A percentile compares a stretch with the other conserved stretches of the same genome.
These are phyloP conservation scores for Trematomus bernacchii DNA, from an alignment of 2,797 vertebrate species.

Conservation along the genomic window DNA sequence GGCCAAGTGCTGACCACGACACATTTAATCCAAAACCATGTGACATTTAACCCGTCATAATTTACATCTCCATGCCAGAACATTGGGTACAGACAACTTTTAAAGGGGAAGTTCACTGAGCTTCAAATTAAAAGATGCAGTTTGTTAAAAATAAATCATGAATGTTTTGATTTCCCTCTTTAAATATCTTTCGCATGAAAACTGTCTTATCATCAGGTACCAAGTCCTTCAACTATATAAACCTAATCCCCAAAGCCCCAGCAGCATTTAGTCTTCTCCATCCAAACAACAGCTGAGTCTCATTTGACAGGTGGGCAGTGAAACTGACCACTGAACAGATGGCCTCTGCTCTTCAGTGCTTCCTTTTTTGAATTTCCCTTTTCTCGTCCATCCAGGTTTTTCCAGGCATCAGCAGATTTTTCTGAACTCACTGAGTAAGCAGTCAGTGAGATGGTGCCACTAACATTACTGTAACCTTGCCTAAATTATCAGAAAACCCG, in stretches of 20 bases:
- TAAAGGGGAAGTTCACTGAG: neutral
- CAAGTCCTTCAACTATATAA: neutral
- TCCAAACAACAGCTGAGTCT: slow-evolving; percentile 46
- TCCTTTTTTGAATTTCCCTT: slow-evolving; percentile 39
- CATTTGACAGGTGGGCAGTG: slow-evolving; percentile 58
- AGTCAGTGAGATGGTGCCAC: neutral
- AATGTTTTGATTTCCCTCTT: neutral
- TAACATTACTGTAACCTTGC: slow-evolving; percentile 8
- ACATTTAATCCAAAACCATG: neutral
- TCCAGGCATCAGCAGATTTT: slow-evolving; percentile 31
- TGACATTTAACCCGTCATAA: neutral
- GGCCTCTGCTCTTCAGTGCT: slow-evolving; percentile 25
- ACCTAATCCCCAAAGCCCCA: neutral
- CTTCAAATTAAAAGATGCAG: neutral
- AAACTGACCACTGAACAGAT: slow-evolving; percentile 56
- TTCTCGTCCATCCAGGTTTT: slow-evolving; percentile 40
- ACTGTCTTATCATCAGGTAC: neutral
- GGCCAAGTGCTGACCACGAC: neutral
- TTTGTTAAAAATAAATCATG: neutral
- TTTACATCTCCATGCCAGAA: neutral
- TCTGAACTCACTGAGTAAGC: slow-evolving; percentile 31
- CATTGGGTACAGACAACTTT: neutral
- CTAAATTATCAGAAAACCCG: neutral
- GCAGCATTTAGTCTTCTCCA: slow-evolving; percentile 9
- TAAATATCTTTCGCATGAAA: accelerated